A percentile compares a stretch with the other conserved stretches of the same genome.
Conservation (phyloP, 1,140 invertebrate genomes). For the Eupeodes corollae region DNA sequence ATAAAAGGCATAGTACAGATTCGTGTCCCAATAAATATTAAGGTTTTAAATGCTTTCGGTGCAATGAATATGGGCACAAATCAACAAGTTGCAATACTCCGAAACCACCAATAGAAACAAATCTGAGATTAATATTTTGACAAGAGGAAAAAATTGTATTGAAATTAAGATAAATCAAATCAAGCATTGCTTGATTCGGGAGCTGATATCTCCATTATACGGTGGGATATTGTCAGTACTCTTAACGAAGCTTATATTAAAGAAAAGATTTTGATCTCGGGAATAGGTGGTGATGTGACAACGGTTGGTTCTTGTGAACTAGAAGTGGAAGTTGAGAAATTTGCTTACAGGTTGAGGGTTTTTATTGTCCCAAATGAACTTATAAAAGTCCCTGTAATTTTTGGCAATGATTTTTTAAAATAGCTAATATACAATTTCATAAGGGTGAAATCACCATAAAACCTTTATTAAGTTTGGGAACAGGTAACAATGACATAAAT, state of each 20-base stretch:
- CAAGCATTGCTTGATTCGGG: conserved; percentile 3
- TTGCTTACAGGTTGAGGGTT: neutral
- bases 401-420: neutral
- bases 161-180: neutral
- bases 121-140: neutral
- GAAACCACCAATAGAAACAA: neutral
- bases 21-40: neutral
- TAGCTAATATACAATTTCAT: neutral
- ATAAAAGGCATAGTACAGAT: conserved; percentile 1
- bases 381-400: neutral
- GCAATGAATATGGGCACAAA: neutral
- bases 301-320: neutral
- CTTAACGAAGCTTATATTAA: neutral
- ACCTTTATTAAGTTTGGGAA: neutral
- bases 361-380: neutral
- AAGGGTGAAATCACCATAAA: neutral
- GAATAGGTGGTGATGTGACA: neutral
- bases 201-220: neutral
- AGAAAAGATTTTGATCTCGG: neutral
- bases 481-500: neutral
- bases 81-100: neutral
- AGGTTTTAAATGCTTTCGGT: neutral
- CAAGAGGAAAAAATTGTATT: neutral
- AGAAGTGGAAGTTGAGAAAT: neutral
- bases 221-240: too few species aligned